Evolutionary conservation across 1,140 invertebrate genomes (phyloP), one percentile per base, ranked within the genome.

Genomic region (Brachionus manjavacas): DNA sequence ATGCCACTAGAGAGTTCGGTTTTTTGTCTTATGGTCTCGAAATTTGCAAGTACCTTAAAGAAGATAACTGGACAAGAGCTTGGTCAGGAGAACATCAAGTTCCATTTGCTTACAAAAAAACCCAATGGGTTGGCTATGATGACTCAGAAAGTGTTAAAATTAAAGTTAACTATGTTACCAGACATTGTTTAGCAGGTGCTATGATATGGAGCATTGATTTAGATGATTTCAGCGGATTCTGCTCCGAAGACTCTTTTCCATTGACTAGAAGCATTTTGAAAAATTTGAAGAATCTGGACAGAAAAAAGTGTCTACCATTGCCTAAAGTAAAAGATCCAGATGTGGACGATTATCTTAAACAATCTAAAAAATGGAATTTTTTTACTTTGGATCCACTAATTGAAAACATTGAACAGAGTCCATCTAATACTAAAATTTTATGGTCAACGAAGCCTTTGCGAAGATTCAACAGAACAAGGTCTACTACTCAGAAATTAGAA

Each of bases 1-100:
- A 94, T 85, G 93, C 93, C 85, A 96, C 95, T 0, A 92, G 92
- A 72, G 95, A 97, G 89, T 93, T 94, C 0, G 96, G 96, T 85
- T 95, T 96, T 93, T 89, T 96, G 88, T 94, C 94, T 16, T 96
- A 95, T 87, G 95, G 96, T 89, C 95, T 95, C 88, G 95, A 96
- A 91, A 92, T 93, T 87, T 84, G 83, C 46, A 52, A 84, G n/a
- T 74, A 66, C 9, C 12, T 74, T 2, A 84, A 74, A 74, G 11
- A 74, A 74, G 39, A 74, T 6, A 84, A 66, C 35, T 72, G 66
- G 68, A 74, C 68, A 0, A n/a, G 35, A 23, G 52, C 20, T 23
- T 84, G 43, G 31, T 43, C 55, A 41, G 11, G 49, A 20, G 84
- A 84, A 70, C 84, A 84, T 43, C 60, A 66, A 79, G 84, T 70